Percentiles rank a stretch among this genome's conserved stretches.
Conservation (phyloP, 2,888 invertebrate genomes). For the Panzeria rudis region DNA sequence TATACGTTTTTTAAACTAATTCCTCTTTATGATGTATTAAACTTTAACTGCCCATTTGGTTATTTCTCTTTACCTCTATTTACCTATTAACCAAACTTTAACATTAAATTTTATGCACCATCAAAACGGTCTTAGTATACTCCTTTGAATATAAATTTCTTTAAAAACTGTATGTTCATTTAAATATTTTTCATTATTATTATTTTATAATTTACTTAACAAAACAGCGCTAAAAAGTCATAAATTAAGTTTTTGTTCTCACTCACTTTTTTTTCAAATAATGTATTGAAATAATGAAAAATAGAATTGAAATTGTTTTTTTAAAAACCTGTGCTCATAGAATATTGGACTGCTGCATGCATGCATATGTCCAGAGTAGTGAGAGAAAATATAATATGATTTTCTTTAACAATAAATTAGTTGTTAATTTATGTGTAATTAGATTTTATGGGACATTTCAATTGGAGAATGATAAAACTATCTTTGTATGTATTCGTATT, state of each 20-base stretch:
- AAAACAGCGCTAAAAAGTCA: constrained; percentile 51
- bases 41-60: constrained; percentile 17
- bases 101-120: constrained; percentile 34
- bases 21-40: constrained; percentile 36
- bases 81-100: constrained; percentile 5
- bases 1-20: constrained; percentile 8
- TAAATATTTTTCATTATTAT: constrained; percentile 32
- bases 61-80: constrained; percentile 1
- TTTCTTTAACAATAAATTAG: constrained; percentile 66
- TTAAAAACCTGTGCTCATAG: constrained; percentile 7
- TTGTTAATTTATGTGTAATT: constrained; percentile 69
- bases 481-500: not conserved
- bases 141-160: constrained; percentile 64
- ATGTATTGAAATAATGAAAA: constrained; percentile 6
- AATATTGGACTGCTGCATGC: not conserved
- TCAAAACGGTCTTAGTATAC: constrained; percentile 33
- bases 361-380: not conserved
- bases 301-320: constrained; percentile 9
- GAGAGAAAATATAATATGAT: constrained; percentile 18
- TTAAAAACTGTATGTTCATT: constrained; percentile 33
- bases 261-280: constrained; percentile 17
- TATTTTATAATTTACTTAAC: constrained; percentile 66
- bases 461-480: constrained; percentile 57
- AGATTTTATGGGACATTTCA: constrained; percentile 68
- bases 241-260: constrained; percentile 60